phyloP scores from a whole-genome alignment of 23 tunicate genomes.

The Halocynthia aurantium region DNA sequence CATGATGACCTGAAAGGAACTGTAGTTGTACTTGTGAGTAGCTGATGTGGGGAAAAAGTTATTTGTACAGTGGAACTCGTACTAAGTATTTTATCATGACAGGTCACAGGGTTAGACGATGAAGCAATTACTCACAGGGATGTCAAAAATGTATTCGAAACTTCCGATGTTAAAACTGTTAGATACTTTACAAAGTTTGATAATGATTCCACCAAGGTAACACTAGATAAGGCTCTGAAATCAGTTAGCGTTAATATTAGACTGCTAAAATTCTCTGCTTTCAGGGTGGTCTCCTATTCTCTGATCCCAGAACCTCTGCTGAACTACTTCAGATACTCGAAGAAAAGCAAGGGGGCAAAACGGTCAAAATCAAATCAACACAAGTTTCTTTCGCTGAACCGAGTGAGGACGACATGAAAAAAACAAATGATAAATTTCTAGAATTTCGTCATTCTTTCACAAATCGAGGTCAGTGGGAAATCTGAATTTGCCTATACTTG shows the following conservation, averaged over 20 bases:
- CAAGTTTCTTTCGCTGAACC: slow-evolving; percentile 36
- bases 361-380: slow-evolving; percentile 14
- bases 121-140: slow-evolving; percentile 59
- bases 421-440: slow-evolving; percentile 28
- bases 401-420: slow-evolving; percentile 29
- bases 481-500: background rate
- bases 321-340: slow-evolving; percentile 30
- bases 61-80: slow-evolving; percentile 11
- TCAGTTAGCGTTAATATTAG: background rate
- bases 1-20: slow-evolving; percentile 10
- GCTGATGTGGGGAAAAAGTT: background rate
- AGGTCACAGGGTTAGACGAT: slow-evolving; percentile 61
- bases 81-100: slow-evolving; percentile 21
- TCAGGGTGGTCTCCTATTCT: slow-evolving; percentile 51
- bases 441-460: background rate
- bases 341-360: slow-evolving; percentile 20
- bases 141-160: slow-evolving; percentile 42
- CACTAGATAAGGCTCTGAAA: background rate
- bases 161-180: slow-evolving; percentile 28
- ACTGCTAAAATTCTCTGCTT: background rate
- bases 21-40: background rate
- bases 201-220: slow-evolving; percentile 38
- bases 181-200: slow-evolving; percentile 57
- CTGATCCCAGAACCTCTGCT: slow-evolving; percentile 20
- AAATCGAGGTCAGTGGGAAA: background rate